Percentiles rank a stretch among this genome's conserved stretches.
Evolutionary conservation across 2,113 vertebrate genomes (phyloP).

Genomic region (Istiophorus platypterus): DNA sequence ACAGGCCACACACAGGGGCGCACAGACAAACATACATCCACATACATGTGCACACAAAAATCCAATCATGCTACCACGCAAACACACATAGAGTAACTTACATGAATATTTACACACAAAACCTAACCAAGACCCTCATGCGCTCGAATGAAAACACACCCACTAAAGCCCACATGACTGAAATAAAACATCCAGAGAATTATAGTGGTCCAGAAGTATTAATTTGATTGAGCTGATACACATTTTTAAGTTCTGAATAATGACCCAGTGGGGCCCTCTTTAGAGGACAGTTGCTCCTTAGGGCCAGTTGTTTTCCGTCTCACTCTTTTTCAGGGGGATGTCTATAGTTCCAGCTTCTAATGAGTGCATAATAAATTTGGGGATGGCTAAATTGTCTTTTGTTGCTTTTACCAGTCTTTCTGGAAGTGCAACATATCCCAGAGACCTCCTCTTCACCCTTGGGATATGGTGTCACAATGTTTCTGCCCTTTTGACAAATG

Average conservation of each 20-base stretch:
- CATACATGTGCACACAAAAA: constrained; percentile 3
- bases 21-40: background rate
- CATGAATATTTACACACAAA: constrained; percentile 20
- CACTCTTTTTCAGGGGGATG: constrained; percentile 8
- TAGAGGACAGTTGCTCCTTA: constrained; percentile 23
- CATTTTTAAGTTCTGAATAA: constrained; percentile 46
- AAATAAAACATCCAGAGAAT: constrained; percentile 62
- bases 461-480: constrained; percentile 43
- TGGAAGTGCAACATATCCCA: constrained; percentile 60
- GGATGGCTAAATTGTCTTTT: constrained; percentile 37
- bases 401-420: constrained; percentile 21
- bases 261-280: constrained; percentile 33
- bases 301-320: constrained; percentile 73
- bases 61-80: constrained; percentile 19
- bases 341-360: constrained; percentile 15
- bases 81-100: constrained; percentile 35
- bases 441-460: constrained; percentile 52
- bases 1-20: constrained; percentile 22
- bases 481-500: constrained; percentile 66
- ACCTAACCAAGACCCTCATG: constrained; percentile 10
- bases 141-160: constrained; percentile 41
- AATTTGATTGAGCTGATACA: constrained; percentile 72
- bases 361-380: constrained; percentile 8
- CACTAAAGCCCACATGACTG: constrained; percentile 18
- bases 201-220: constrained; percentile 59